Evolutionary conservation across 35 echinoderm and acorn worm genomes (phyloP), one percentile per base, ranked within the genome.

Genomic region (Apostichopus parvimensis): DNA sequence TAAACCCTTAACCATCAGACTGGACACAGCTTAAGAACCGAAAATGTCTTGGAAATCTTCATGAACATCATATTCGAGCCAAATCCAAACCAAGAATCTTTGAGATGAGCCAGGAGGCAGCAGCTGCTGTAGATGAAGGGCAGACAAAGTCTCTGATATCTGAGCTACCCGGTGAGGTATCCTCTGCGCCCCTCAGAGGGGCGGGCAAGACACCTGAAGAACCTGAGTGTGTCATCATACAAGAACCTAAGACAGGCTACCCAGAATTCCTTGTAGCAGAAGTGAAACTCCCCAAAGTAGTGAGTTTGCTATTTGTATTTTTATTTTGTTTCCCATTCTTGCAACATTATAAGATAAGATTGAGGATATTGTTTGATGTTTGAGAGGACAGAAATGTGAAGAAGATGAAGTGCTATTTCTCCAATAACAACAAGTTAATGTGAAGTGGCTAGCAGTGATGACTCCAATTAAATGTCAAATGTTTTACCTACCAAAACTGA

Each of bases 221-320:
- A 89, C 97, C 97, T 78, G 90, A 96, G 56, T 99, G 91, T 88
- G 58, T 86, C 10, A 99, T 99, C 17, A 93, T 99, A 91, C 82
- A 89, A 79, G 95, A 96, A 86, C 97, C 97, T 22, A 87, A 91
- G 6, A 93, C 92, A 56, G 95, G 97, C 17, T 93, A 96, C 92
- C 97, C 97, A 65, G 97, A 99, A 73, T 99, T 99, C 87, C 78
- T 99, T 4, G 97, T 99, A 10, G 91, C 91, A 13, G 97, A 99
- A 75, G 91, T 99, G 8, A 90, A 96, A 55, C 81, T 99, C 57
- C 97, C 97, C 12, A 94, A 92, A 78, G 97, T 99, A 92, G 97
- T 99, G 68, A 95, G 95, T 94, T 23, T 15, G 8, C 4, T 10
- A 22, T 88, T 84, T 59, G 57, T 84, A 53, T 56, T 23, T 57